Percentiles rank a stretch among this genome's conserved stretches.
Evolutionary conservation across 2,888 invertebrate genomes (phyloP).

Genomic region (Drymonia ruficornis): DNA sequence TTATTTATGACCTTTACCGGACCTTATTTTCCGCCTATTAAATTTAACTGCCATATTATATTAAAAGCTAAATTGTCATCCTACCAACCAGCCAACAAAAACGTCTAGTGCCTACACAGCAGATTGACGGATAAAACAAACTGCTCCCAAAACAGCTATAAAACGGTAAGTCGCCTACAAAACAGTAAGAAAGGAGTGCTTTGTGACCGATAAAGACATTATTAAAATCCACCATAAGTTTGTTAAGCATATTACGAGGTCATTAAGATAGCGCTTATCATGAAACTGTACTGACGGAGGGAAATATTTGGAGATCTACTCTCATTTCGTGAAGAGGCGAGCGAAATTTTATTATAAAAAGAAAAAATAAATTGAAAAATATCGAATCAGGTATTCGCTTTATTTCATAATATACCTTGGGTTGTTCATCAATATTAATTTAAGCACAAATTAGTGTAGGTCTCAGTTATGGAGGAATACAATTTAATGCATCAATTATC

Average conservation of each 20-base stretch:
- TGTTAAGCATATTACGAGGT: constrained; percentile 57
- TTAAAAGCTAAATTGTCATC: no score
- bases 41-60: no score
- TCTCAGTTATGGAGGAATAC: no score
- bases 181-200: constrained; percentile 60
- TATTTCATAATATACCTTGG: no score
- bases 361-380: no score
- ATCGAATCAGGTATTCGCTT: no score
- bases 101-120: constrained; percentile 11
- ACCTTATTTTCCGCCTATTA: no score
- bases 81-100: neutral
- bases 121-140: constrained; percentile 56
- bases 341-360: no score
- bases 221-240: constrained; percentile 60
- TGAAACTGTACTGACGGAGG: constrained; percentile 46
- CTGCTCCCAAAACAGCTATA: constrained; percentile 48
- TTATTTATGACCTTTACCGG: no score
- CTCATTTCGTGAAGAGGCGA: neutral
- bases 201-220: constrained; percentile 66
- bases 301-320: constrained; percentile 59
- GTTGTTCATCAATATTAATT: no score
- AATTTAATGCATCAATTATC: no score
- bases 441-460: no score
- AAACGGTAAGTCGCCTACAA: constrained; percentile 55
- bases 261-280: constrained; percentile 74